Conservation (phyloP, 2,113 vertebrate species). For the Scytalopus superciliaris region DNA sequence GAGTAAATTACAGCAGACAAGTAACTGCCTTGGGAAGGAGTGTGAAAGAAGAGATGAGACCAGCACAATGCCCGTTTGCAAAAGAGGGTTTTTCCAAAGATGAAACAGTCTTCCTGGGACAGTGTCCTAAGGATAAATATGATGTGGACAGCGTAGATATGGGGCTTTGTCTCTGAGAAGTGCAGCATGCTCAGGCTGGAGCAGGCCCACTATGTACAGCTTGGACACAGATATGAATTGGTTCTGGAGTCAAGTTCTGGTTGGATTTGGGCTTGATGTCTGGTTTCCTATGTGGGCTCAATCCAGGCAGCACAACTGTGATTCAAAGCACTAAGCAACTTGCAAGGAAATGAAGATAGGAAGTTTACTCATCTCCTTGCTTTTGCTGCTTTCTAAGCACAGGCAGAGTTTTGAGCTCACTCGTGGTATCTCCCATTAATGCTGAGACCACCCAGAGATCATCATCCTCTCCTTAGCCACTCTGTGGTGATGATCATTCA, state of each 20-base stretch:
- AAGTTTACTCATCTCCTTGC: not conserved
- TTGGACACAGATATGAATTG: not conserved
- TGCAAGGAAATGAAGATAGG: not conserved
- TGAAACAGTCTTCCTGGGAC: constrained; percentile 38
- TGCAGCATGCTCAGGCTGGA: not conserved
- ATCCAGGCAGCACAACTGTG: accelerated
- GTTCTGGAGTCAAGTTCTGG: accelerated
- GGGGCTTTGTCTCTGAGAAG: not conserved
- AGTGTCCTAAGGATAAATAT: not conserved
- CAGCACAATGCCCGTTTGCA: constrained; percentile 30
- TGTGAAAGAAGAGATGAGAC: constrained; percentile 58
- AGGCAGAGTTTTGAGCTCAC: not conserved
- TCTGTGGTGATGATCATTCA: not conserved
- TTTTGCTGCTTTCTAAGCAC: not conserved
- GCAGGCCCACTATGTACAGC: not conserved
- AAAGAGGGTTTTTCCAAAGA: constrained; percentile 38
- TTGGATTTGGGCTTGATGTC: not conserved
- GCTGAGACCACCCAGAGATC: not conserved
- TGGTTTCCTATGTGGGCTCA: not conserved
- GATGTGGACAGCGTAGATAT: not conserved
- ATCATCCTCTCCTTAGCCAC: not conserved
- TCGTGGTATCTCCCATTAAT: accelerated
- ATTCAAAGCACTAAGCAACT: not conserved
- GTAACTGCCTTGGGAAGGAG: constrained; percentile 61
- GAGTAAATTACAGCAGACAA: constrained; percentile 72